phyloP scores from a whole-genome alignment of 2,797 vertebrate genomes.

The Microcaecilia unicolor region DNA sequence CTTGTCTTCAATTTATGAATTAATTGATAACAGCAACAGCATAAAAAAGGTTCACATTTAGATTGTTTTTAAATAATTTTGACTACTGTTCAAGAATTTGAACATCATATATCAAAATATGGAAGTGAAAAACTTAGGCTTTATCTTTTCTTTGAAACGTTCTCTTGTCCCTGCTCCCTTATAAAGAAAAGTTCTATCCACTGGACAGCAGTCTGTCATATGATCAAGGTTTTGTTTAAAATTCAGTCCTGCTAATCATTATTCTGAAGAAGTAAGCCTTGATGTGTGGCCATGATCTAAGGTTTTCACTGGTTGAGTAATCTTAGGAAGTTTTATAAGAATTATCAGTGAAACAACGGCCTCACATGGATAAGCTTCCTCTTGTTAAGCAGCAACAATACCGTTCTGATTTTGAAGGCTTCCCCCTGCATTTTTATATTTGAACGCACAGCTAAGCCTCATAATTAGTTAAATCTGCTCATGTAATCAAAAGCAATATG shows the following conservation, averaged over 20 bases:
- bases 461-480: constrained; percentile 71
- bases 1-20: too few relatives aligned
- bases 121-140: too few relatives aligned
- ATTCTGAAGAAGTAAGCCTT: constrained; percentile 42
- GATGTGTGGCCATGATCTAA: constrained; percentile 65
- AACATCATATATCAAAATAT: too few relatives aligned
- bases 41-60: too few relatives aligned
- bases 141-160: too few relatives aligned
- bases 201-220: constrained; percentile 41
- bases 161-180: too few relatives aligned
- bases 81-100: too few relatives aligned
- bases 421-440: constrained; percentile 41
- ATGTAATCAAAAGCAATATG: constrained; percentile 40
- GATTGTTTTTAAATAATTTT: too few relatives aligned
- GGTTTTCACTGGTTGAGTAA: constrained; percentile 66
- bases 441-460: constrained; percentile 52
- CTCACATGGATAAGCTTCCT: constrained; percentile 47
- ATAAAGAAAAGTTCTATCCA: constrained; percentile 37
- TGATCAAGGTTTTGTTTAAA: constrained; percentile 44
- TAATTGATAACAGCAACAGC: too few relatives aligned
- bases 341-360: constrained; percentile 53
- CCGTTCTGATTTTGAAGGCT: constrained; percentile 48
- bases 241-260: constrained; percentile 39
- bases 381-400: constrained; percentile 43
- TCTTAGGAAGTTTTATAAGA: constrained; percentile 48